Evolutionary conservation across 2,113 vertebrate species (phyloP).

Genomic region (Odobenus rosmarus): DNA sequence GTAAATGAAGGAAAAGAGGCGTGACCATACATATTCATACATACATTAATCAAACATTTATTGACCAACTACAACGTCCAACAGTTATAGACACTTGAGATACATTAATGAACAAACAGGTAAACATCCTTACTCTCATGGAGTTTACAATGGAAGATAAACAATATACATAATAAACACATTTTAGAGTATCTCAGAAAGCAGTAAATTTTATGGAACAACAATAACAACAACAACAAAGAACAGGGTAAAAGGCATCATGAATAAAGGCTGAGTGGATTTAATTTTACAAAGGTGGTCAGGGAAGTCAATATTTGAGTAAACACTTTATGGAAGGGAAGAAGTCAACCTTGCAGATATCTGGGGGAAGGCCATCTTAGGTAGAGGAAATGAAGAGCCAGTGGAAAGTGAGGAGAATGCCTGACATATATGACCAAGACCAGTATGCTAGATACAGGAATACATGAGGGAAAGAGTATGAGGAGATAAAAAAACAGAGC

Average conservation of each 20-base stretch:
- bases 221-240: neutral
- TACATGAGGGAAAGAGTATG: neutral
- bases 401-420: neutral
- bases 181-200: neutral
- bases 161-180: neutral
- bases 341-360: neutral
- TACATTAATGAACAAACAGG: neutral
- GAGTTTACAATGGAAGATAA: constrained; percentile 1
- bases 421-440: neutral
- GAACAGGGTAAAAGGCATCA: neutral
- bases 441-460: neutral
- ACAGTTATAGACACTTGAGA: neutral
- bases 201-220: neutral
- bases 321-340: neutral
- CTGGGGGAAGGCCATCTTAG: neutral
- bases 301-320: neutral
- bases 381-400: neutral
- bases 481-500: neutral
- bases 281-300: neutral
- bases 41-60: neutral
- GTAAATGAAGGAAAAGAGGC: neutral
- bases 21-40: neutral
- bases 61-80: neutral
- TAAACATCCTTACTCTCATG: neutral
- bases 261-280: neutral